A percentile compares a stretch with the other conserved stretches of the same genome.
Evolutionary conservation across 2,797 vertebrate genomes (phyloP).

Genomic region (Megalops cyprinoides): DNA sequence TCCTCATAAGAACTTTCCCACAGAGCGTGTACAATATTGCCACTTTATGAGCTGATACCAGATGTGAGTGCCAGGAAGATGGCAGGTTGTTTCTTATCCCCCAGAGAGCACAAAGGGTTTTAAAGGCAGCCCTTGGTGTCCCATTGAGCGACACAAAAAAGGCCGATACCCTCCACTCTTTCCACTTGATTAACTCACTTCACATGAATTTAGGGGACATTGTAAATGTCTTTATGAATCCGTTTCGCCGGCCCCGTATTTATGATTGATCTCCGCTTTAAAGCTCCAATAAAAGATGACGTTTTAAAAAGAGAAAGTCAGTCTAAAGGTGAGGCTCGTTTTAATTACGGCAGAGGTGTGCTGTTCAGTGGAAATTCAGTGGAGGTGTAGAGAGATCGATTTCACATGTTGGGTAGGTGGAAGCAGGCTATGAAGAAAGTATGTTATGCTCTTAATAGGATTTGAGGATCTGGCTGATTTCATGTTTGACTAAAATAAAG

Average conservation of each 20-base stretch:
- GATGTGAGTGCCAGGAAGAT: constrained; percentile 6
- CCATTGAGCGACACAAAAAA: background rate
- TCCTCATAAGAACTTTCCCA: background rate
- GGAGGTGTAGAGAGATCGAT: constrained; percentile 30
- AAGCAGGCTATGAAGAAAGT: background rate
- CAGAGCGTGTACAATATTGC: background rate
- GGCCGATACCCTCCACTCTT: constrained; percentile 1
- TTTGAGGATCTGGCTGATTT: background rate
- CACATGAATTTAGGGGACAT: constrained; percentile 14
- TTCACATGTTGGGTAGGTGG: constrained; percentile 39
- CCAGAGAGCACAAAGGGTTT: background rate
- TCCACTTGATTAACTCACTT: constrained; percentile 21
- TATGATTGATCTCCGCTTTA: constrained; percentile 21
- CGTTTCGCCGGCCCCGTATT: background rate
- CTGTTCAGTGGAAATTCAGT: constrained; percentile 23
- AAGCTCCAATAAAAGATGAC: constrained; percentile 22
- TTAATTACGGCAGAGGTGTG: background rate
- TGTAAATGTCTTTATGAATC: constrained; percentile 23
- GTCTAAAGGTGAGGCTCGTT: background rate
- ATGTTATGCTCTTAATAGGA: background rate
- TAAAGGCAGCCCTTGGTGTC: background rate
- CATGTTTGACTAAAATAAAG: background rate
- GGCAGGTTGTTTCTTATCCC: constrained; percentile 23
- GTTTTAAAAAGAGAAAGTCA: constrained; percentile 15
- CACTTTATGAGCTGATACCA: background rate